Percentiles rank a stretch among this genome's conserved stretches.
phyloP scores from a whole-genome alignment of 2,797 vertebrate genomes.

The Knipowitschia caucasica region DNA sequence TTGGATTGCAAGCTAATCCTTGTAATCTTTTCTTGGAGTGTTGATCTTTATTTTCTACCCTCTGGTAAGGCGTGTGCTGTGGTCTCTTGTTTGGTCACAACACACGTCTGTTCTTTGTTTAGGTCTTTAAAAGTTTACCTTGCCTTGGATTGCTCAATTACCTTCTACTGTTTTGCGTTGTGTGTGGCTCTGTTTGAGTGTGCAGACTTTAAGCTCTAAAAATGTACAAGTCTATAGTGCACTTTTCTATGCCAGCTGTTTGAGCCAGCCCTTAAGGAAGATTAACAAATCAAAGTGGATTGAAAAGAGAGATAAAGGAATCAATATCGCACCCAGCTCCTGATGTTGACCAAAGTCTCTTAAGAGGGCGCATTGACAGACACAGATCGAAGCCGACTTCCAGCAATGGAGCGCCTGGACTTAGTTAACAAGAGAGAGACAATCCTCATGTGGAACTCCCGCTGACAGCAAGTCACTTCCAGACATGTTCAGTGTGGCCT shows the following conservation, averaged over 20 bases:
- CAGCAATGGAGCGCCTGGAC: conserved; percentile 24
- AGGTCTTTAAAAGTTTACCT: conserved; percentile 8
- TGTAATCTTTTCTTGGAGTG: conserved; percentile 28
- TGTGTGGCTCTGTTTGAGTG: conserved; percentile 6
- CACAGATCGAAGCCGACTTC: conserved; percentile 48
- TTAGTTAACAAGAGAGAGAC: conserved; percentile 30
- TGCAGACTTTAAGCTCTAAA: not conserved
- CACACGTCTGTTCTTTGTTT: conserved; percentile 16
- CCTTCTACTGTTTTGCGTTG: not conserved
- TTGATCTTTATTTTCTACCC: conserved; percentile 18
- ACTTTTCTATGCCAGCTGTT: conserved; percentile 34
- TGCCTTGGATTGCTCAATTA: conserved; percentile 4
- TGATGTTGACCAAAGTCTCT: conserved; percentile 63
- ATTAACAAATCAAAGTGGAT: conserved; percentile 61
- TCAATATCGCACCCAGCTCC: conserved; percentile 60
- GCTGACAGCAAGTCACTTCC: conserved; percentile 3
- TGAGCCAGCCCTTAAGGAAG: conserved; percentile 38
- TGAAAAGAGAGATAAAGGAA: conserved; percentile 55
- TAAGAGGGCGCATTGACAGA: conserved; percentile 53
- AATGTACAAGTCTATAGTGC: too few relatives aligned
- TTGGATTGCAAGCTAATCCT: conserved; percentile 5
- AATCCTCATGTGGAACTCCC: conserved; percentile 7
- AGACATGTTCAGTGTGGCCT: not conserved
- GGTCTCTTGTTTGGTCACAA: conserved; percentile 22
- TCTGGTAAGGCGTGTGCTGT: conserved; percentile 17